Base-by-base conservation (phyloP, 2,113 vertebrate species). In the Oncorhynchus keta region DNA sequence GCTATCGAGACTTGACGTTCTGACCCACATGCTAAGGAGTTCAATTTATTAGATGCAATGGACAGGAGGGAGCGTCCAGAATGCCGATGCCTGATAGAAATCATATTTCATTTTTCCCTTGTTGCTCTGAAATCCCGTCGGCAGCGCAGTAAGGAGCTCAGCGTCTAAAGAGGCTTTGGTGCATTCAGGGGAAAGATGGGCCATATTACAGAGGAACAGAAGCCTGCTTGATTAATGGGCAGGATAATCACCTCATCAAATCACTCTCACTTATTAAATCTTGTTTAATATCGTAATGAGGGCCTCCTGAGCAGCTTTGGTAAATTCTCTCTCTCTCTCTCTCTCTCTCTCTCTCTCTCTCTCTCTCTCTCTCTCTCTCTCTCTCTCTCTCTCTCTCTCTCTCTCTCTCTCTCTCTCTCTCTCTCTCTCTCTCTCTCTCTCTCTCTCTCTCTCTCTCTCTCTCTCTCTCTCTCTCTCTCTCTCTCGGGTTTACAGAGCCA, bases 221-320 rank as follows among this genome's bases (percentile, higher is more conserved):
- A 96, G 95, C 95, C 88, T 91, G 93, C 95, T 97, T 97, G 96
- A 98, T 98, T 97, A 97, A 98, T 98, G 95, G 93, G 70, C 92
- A 91, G 87, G 96, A 98, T 99, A 96, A 98, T 97, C 96, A 96
- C 95, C 86, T 86, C 96, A 97, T 96, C 95, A 98, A 97, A 98
- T 97, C 97, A 97, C 97, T 98, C 95, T 97, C 97, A 95, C 96
- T 98, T 98, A 98, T 98, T 98, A 99, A 97, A 96, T 97, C 96
- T 95, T 96, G 95, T 97, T 97, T 98, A 98, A 98, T 99, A 98
- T 97, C 96, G 94, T 97, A 98, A 99, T 97, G 97, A 98, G 95
- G 95, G 95, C 95, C 97, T 96, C 95, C 94, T 90, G 94, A 96
- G 94, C 95, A 95, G 96, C 96, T 97, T 94, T 96, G 94, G 93